Conservation (phyloP, 2,113 vertebrate species). For the Brachypodius melanocephalos region DNA sequence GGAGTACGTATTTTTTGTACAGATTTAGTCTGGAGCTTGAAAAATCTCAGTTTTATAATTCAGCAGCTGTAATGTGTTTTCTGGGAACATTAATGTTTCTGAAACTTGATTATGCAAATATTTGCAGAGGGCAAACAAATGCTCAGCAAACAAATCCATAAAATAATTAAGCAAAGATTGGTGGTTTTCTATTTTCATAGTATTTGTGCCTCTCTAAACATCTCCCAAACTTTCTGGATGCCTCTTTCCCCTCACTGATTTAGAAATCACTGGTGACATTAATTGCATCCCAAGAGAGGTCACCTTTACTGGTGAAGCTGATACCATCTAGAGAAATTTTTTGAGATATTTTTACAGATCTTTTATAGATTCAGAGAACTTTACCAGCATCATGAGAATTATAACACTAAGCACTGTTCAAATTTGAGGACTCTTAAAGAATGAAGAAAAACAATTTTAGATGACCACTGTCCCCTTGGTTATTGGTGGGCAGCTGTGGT, state of each 20-base stretch:
- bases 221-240: background rate
- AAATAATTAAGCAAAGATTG: slow-evolving; percentile 1
- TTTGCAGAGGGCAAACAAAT: slow-evolving; percentile 11
- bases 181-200: background rate
- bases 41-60: slow-evolving; percentile 17
- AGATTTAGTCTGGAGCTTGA: background rate
- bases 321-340: background rate
- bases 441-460: background rate
- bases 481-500: background rate
- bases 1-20: background rate
- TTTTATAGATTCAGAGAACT: background rate
- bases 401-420: background rate
- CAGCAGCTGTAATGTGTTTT: slow-evolving; percentile 9
- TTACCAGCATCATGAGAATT: background rate
- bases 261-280: background rate
- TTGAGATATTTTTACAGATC: background rate
- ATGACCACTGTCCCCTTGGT: background rate
- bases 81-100: background rate
- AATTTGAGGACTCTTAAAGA: background rate
- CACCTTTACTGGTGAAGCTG: background rate
- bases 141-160: background rate
- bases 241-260: background rate
- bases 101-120: slow-evolving; percentile 33
- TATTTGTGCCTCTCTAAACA: background rate
- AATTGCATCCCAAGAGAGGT: background rate